Evolutionary conservation across 2,888 invertebrate species (phyloP).

Genomic region (Rotaria sp.): DNA sequence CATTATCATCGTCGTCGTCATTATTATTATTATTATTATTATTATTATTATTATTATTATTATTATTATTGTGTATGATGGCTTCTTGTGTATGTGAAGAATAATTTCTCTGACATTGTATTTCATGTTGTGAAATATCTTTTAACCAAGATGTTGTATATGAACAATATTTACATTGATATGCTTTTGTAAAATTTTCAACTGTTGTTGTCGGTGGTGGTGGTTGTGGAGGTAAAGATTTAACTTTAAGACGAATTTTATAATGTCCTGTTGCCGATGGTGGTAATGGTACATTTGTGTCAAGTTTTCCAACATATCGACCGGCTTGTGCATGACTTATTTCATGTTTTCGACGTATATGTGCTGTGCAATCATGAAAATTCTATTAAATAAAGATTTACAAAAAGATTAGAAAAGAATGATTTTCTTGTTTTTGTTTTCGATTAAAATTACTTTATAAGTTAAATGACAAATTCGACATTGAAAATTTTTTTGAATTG

Average conservation of each 20-base stretch:
- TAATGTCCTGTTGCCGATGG: neutral
- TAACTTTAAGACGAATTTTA: neutral
- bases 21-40: neutral
- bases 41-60: conserved; percentile 4
- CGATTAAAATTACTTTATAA: neutral
- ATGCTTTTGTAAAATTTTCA: neutral
- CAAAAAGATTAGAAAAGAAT: neutral
- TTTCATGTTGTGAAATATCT: neutral
- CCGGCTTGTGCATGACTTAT: conserved; percentile 7
- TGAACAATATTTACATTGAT: conserved; percentile 22
- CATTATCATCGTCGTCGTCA: neutral
- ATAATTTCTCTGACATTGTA: neutral
- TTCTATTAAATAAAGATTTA: neutral
- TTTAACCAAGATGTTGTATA: neutral
- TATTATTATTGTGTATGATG: neutral
- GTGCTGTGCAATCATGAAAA: conserved; percentile 30
- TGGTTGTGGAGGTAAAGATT: neutral
- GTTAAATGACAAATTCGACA: conserved; percentile 1
- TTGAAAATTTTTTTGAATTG: neutral
- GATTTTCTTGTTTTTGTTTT: neutral
- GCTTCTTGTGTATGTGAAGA: neutral
- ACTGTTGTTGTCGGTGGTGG: neutral
- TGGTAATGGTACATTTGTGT: conserved; percentile 3
- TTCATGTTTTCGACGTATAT: conserved; percentile 10
- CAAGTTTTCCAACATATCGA: neutral